Conservation (phyloP, 2,888 invertebrate genomes). For the Cactoblastis cactorum region DNA sequence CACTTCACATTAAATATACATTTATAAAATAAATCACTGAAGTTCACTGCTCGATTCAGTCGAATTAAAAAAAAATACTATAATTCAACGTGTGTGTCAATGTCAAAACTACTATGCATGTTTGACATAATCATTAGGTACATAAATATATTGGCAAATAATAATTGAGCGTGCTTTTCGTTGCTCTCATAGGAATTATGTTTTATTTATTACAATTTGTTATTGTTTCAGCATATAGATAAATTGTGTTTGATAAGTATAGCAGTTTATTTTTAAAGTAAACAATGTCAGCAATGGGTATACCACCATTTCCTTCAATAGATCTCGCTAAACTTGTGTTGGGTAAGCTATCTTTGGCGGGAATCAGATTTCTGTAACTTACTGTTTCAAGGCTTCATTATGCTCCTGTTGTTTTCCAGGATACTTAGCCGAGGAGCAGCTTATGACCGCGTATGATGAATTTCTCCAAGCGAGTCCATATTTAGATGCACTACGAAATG, state of each 20-base stretch:
- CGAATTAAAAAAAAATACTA: too few species aligned
- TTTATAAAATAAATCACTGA: too few species aligned
- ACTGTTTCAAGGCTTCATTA: slow-evolving; percentile 17
- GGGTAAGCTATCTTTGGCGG: slow-evolving; percentile 68
- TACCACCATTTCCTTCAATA: slow-evolving; percentile 66
- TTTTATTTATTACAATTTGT: neutral
- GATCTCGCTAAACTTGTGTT: slow-evolving; percentile 71
- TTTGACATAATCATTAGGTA: too few species aligned
- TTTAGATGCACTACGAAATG: slow-evolving; percentile 64
- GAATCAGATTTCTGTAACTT: slow-evolving; percentile 40
- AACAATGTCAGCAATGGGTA: slow-evolving; percentile 38
- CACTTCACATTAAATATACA: too few species aligned
- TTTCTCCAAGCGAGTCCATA: slow-evolving; percentile 70
- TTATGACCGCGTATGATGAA: slow-evolving; percentile 74
- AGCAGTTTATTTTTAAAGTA: neutral
- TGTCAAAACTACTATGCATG: too few species aligned
- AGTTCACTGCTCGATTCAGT: too few species aligned
- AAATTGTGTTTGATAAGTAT: neutral
- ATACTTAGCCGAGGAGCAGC: slow-evolving; percentile 70
- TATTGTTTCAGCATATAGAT: neutral
- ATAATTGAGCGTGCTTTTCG: neutral
- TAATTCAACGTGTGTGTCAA: too few species aligned
- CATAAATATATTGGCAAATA: too few species aligned
- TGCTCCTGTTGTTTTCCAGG: slow-evolving; percentile 43
- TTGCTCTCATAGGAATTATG: too few species aligned